Evolutionary conservation across 2,797 vertebrate genomes (phyloP).

Genomic region (Glyptemys insculpta): DNA sequence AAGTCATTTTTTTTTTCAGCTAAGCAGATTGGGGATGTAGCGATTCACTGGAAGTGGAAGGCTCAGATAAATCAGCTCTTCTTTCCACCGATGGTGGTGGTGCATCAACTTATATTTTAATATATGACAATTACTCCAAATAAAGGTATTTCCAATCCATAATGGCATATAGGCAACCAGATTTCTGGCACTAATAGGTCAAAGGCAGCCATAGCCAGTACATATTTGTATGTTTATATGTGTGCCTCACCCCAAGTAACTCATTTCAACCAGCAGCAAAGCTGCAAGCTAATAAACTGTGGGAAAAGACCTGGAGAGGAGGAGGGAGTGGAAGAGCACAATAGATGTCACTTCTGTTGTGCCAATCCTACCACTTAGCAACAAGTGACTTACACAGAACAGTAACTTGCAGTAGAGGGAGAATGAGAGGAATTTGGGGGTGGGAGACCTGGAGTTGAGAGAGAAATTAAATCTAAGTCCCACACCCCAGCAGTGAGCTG

Average conservation of each 20-base stretch:
- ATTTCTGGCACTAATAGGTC: neutral
- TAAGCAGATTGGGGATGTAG: conserved; percentile 38
- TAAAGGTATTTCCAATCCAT: neutral
- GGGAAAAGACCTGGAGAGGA: neutral
- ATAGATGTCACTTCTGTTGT: neutral
- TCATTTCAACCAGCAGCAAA: neutral
- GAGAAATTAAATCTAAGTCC: neutral
- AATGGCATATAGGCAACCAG: neutral
- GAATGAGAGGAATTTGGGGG: neutral
- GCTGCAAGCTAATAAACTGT: neutral
- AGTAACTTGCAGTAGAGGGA: neutral
- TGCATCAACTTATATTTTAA: conserved; percentile 21
- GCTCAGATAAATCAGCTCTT: conserved; percentile 41
- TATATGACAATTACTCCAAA: neutral
- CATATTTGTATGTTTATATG: too few relatives aligned
- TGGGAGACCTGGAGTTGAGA: neutral
- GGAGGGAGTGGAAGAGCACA: neutral
- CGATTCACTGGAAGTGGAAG: conserved; percentile 8
- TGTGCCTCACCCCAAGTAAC: neutral
- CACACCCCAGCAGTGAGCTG: neutral
- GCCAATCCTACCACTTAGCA: neutral
- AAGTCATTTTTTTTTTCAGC: conserved; percentile 41
- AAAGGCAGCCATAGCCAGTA: neutral
- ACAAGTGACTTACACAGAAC: neutral
- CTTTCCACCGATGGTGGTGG: neutral